phyloP scores from a whole-genome alignment of 1,140 invertebrate species.

The Drosophila funebris region DNA sequence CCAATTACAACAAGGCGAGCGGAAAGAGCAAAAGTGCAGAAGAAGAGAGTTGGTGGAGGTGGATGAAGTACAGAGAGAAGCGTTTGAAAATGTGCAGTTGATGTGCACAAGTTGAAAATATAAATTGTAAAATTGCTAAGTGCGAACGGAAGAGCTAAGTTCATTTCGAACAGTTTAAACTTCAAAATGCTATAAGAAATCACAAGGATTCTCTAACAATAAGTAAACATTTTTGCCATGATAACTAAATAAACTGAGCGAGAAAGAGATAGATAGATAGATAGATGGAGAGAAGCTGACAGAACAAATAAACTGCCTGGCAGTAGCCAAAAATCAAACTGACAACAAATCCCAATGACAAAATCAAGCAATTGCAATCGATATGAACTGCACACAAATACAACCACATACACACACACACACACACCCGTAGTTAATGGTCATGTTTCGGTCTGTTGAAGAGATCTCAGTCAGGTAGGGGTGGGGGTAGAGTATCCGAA shows the following conservation, averaged over 20 bases:
- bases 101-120: slow-evolving; percentile 60
- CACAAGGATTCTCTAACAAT: slow-evolving; percentile 50
- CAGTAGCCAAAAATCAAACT: slow-evolving; percentile 71
- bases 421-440: slow-evolving; percentile 56
- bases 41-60: neutral
- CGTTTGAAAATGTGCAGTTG: slow-evolving; percentile 1
- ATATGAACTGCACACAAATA: slow-evolving; percentile 32
- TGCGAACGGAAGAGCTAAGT: slow-evolving; percentile 1
- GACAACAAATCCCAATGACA: slow-evolving; percentile 80
- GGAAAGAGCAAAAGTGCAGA: neutral
- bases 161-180: slow-evolving; percentile 29
- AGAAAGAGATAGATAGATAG: neutral
- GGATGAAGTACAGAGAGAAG: neutral
- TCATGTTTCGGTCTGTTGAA: slow-evolving; percentile 74
- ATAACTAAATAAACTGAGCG: slow-evolving; percentile 74
- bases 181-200: slow-evolving; percentile 15
- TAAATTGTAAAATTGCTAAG: slow-evolving; percentile 51
- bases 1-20: slow-evolving; percentile 31
- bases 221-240: slow-evolving; percentile 69
- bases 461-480: slow-evolving; percentile 8
- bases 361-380: slow-evolving; percentile 80
- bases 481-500: neutral
- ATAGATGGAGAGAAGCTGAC: slow-evolving; percentile 21
- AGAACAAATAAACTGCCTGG: slow-evolving; percentile 55
- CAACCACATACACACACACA: neutral